Conservation (phyloP, 1,140 invertebrate species). For the Polypedilum pembai region DNA sequence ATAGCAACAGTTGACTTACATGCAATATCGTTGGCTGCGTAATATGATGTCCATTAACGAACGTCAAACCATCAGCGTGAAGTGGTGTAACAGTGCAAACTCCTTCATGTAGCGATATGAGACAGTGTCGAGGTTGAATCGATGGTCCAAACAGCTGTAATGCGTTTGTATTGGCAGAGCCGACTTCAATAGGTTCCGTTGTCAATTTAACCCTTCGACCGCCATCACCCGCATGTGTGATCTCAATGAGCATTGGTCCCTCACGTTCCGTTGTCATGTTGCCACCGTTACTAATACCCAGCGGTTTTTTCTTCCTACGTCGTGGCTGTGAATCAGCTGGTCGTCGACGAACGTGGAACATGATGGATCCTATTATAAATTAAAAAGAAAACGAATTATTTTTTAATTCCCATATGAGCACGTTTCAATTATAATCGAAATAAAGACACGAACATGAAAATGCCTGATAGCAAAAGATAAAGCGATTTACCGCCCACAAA, state of each 20-base stretch:
- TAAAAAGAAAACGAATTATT: background rate
- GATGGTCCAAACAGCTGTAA: conserved; percentile 66
- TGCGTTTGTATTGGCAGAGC: conserved; percentile 57
- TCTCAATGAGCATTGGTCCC: conserved; percentile 52
- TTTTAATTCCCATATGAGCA: background rate
- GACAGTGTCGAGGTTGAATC: conserved; percentile 87
- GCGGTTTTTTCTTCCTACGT: conserved; percentile 83
- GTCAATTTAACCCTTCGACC: conserved; percentile 52
- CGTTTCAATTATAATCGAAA: too few relatives aligned
- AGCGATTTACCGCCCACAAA: too few relatives aligned
- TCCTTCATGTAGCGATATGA: conserved; percentile 82
- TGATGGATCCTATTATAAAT: conserved; percentile 69
- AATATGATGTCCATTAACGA: conserved; percentile 86
- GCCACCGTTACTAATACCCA: conserved; percentile 48
- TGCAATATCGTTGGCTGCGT: conserved; percentile 88
- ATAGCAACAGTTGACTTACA: conserved; percentile 44
- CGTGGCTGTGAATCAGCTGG: conserved; percentile 82
- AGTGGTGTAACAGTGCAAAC: conserved; percentile 91
- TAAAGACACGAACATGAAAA: too few relatives aligned
- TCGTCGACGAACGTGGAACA: conserved; percentile 85
- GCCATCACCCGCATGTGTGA: conserved; percentile 56
- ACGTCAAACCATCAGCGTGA: conserved; percentile 85
- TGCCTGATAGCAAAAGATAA: too few relatives aligned
- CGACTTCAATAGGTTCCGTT: conserved; percentile 57
- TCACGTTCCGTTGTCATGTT: conserved; percentile 43